Base-by-base conservation (phyloP, 2,888 invertebrate genomes). In the Sarcophaga rosellei region DNA sequence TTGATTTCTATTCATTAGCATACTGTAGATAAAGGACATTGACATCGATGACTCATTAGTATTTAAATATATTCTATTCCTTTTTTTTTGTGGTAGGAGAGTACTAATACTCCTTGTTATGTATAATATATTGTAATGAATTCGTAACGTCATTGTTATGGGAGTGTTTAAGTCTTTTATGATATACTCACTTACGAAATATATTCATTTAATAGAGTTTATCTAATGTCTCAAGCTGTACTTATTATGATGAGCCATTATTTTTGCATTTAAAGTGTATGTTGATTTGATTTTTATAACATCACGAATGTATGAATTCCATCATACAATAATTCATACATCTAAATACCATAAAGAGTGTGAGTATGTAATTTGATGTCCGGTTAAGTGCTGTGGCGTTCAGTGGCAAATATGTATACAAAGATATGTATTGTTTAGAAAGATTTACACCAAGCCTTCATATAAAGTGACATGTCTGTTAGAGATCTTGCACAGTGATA, bases 191-290 rank as follows among this genome's bases (percentile, higher is more conserved):
- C 25, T 63, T 35, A 35, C 35, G 1, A 35, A 25, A 35, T n/a
- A 25, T 5, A 63, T 63, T 23, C 17, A 15, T 15, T 25, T 63
- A 63, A 63, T 63, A 15, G 63, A 25, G 63, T 25, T 15, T 63
- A 5, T 25, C 63, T 25, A 65, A 65, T n/a, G 65, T 45, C 5
- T 11, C 6, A n/a, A 35, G 35, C 6, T 65, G 8, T 65, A 65
- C n/a, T 65, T 35, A 65, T 44, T 66, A 44, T 44, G 6, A 44
- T 66, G 44, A 6, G 44, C 12, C 11, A 44, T 44, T 66, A 65
- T 66, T 66, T 66, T 44, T 44, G 35, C n/a, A 66, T 44, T 20
- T 66, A 10, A 66, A 66, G 12, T 66, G 47, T 47, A 21, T 20
- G 5, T 1, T 21, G 15, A 68, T 68, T 68, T 68, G 45, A 47